phyloP scores from a whole-genome alignment of 2,113 vertebrate species.

The Xenopus laevis region DNA sequence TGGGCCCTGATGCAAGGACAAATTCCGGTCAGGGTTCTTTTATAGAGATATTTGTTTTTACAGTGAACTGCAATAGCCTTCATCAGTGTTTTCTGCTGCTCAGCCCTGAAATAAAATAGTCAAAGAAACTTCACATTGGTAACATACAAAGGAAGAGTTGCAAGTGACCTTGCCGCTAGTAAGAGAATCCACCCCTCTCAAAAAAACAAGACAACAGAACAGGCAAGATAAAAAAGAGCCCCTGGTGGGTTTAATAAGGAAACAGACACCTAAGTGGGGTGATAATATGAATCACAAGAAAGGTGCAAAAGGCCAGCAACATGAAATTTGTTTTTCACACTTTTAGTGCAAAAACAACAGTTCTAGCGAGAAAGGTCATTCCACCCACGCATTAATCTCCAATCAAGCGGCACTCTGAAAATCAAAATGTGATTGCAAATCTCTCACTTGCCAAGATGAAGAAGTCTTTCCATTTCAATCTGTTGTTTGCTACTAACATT shows the following conservation, averaged over 20 bases:
- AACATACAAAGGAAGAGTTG: conserved; percentile 46
- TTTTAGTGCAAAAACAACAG: conserved; percentile 55
- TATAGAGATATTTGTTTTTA: conserved; percentile 28
- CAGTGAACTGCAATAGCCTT: conserved; percentile 46
- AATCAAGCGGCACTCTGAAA: conserved; percentile 63
- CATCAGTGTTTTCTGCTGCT: conserved; percentile 19
- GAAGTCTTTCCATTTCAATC: conserved; percentile 54
- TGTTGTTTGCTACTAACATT: conserved; percentile 53
- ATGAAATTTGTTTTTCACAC: conserved; percentile 70
- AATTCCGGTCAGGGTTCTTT: not conserved
- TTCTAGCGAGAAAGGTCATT: conserved; percentile 60
- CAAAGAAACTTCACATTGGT: conserved; percentile 19
- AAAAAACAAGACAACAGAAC: conserved; percentile 18
- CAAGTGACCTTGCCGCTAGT: conserved; percentile 47
- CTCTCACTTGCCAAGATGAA: conserved; percentile 56
- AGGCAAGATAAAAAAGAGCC: conserved; percentile 27
- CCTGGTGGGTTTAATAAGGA: conserved; percentile 46
- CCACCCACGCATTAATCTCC: conserved; percentile 58
- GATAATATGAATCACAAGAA: conserved; percentile 57
- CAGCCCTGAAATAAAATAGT: conserved; percentile 43
- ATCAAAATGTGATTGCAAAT: conserved; percentile 66
- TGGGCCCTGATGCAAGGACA: conserved; percentile 68
- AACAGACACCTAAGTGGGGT: conserved; percentile 50
- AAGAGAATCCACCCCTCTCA: conserved; percentile 37
- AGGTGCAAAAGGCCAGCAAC: conserved; percentile 56